Evolutionary conservation across 1,140 invertebrate species (phyloP).

Genomic region (Ectropis grisescens): DNA sequence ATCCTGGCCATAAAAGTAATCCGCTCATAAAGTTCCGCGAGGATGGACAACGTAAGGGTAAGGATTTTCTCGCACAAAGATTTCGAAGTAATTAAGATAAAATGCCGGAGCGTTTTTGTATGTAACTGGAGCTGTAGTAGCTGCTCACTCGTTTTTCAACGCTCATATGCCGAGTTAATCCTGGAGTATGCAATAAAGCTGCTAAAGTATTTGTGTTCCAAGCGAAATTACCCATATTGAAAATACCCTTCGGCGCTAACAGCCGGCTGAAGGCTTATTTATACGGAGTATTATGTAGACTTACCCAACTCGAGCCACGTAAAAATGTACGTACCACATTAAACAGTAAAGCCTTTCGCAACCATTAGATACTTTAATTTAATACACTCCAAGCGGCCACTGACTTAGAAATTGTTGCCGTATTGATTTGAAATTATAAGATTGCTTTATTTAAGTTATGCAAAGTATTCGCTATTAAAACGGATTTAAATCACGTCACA

Average conservation of each 20-base stretch:
- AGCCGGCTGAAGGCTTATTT: slow-evolving; percentile 58
- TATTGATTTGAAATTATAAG: slow-evolving; percentile 33
- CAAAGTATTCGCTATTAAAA: slow-evolving; percentile 30
- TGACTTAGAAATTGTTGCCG: slow-evolving; percentile 13
- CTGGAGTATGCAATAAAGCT: slow-evolving; percentile 64
- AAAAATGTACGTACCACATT: slow-evolving; percentile 33
- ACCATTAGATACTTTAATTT: slow-evolving; percentile 20
- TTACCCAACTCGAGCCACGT: slow-evolving; percentile 18
- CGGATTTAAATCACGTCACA: slow-evolving; percentile 11
- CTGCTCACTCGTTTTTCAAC: slow-evolving; percentile 53
- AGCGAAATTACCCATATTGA: slow-evolving; percentile 67
- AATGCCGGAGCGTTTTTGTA: slow-evolving; percentile 56
- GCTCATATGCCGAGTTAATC: slow-evolving; percentile 63
- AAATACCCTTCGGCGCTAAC: slow-evolving; percentile 64
- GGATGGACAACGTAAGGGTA: slow-evolving; percentile 67
- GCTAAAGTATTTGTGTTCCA: slow-evolving; percentile 63
- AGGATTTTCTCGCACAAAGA: slow-evolving; percentile 63
- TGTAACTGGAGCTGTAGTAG: slow-evolving; percentile 33
- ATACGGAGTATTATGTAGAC: slow-evolving; percentile 35
- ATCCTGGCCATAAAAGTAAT: slow-evolving; percentile 67
- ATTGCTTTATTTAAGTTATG: slow-evolving; percentile 27
- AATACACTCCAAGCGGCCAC: slow-evolving; percentile 6
- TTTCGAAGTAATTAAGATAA: slow-evolving; percentile 68
- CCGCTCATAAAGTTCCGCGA: slow-evolving; percentile 66
- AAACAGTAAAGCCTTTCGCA: slow-evolving; percentile 29